Evolutionary conservation across 2,113 vertebrate genomes (phyloP), one percentile per base, ranked within the genome.

Genomic region (Mus pahari): DNA sequence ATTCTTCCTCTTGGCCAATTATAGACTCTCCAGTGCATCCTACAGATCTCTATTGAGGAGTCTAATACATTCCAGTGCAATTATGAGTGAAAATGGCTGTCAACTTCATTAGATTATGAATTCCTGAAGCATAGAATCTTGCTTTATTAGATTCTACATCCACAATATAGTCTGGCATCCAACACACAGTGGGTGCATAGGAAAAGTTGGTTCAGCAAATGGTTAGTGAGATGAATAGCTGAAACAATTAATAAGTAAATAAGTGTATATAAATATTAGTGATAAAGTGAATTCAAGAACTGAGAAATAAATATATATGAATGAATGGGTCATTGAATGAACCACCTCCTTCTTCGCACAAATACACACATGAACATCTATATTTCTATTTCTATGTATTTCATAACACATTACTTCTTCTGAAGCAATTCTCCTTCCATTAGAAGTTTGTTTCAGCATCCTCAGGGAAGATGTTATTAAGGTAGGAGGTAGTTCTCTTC

Each of bases 281-380:
- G 31, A 93, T 92, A 71, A 86, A 92, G 53, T 93, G 58, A 91
- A 90, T 88, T 92, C 7, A 86, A 77, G 31, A 89, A 36, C 45
- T 28, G 28, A 90, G 73, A 86, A 94, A 58, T 86, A 86, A 88
- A 58, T 77, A 92, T 71, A 55, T 48, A 94, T n/a, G 42, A 90
- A 84, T 73, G n/a, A 96, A 53, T 87, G 77, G 75, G 33, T 64
- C 58, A 78, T 24, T 73, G 71, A 93, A 26, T 88, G 89, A 86
- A 66, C 31, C 58, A 82, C 70, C 58, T 86, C 2, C 71, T 55
- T 97, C 28, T 50, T 50, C 66, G 36, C 11, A 64, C 22, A 89
- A 14, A n/a, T n/a, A 11, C 20, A 9, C 82, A 22, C 28, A 31
- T 78, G 48, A 20, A 77, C 22, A 62, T 89, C 19, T 45, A 62